Conservation (phyloP, 2,888 invertebrate genomes). For the Margaritifera margaritifera region DNA sequence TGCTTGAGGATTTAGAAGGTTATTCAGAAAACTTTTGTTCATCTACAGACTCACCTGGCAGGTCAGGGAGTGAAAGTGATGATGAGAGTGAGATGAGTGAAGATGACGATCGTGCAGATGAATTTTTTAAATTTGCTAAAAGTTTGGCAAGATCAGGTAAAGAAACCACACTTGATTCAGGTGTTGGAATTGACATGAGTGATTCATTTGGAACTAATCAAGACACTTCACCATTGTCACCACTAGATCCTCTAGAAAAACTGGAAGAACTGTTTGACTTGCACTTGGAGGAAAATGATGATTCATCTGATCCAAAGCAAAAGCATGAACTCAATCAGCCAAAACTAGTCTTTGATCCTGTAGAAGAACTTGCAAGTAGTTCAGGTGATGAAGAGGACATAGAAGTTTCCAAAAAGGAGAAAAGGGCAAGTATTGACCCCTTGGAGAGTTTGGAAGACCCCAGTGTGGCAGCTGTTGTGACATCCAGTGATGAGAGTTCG, state of each 20-base stretch:
- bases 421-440: conserved; percentile 56
- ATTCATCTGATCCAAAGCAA: conserved; percentile 8
- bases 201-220: conserved; percentile 1
- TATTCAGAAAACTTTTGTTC: conserved; percentile 8
- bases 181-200: conserved; percentile 48
- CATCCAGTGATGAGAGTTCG: conserved; percentile 56
- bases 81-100: conserved; percentile 31
- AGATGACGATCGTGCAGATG: conserved; percentile 36
- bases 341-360: conserved; percentile 8
- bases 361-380: conserved; percentile 17
- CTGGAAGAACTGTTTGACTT: conserved; percentile 16
- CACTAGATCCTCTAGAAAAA: conserved; percentile 47
- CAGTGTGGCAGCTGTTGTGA: conserved; percentile 40
- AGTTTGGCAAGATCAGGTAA: conserved; percentile 55
- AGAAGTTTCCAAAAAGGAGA: conserved; percentile 34
- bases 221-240: conserved; percentile 46
- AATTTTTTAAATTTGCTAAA: conserved; percentile 51
- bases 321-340: conserved; percentile 10
- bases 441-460: conserved; percentile 53
- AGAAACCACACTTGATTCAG: conserved; percentile 56
- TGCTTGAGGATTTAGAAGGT: conserved; percentile 31
- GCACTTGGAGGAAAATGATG: conserved; percentile 7
- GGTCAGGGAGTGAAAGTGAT: conserved; percentile 32
- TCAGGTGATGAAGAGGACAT: conserved; percentile 32
- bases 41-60: conserved; percentile 9